Evolutionary conservation across 2,113 vertebrate species (phyloP), one percentile per base, ranked within the genome.

Genomic region (Rattus rattus): DNA sequence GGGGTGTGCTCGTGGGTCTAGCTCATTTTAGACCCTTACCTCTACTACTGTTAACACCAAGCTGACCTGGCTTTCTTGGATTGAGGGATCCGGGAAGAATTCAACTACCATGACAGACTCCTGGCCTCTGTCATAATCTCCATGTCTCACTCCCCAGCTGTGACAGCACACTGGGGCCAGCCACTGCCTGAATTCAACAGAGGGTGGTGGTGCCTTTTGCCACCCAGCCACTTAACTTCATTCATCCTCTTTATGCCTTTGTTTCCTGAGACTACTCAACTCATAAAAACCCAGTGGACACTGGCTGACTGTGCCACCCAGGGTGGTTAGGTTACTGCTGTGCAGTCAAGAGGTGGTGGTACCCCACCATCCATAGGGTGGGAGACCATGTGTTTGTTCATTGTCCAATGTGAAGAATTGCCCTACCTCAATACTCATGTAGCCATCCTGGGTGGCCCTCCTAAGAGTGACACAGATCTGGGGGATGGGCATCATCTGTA

Each of bases 21-120:
- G 56, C 10, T 73, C 69, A 30, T 22, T 49, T 22, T 76, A 75
- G 39, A 90, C 17, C 11, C 10, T 24, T 63, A 22, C 5, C 39
- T 47, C 70, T 0, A 17, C n/a, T 0, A 12, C 9, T 47, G 43
- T 69, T 0, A 8, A 39, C 59, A 8, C 33, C 5, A 1, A 3
- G 9, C 39, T 69, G 67, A 5, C 30, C 69, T 20, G 33, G 28
- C 16, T 28, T 26, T 65, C n/a, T 19, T 1, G 72, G 1, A 43
- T 6, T 7, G 4, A 7, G 17, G 22, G 1, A n/a, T 43, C 70
- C 10, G 0, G 69, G 39, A n/a, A 5, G 47, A 26, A 24, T 59
- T 36, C 56, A 1, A 12, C 39, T 43, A 73, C 16, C 36, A 33
- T 73, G 54, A 61, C 26, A 24, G 5, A 5, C 16, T 5, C 79